Percentiles rank a stretch among this genome's conserved stretches.
phyloP scores from a whole-genome alignment of 2,797 vertebrate species.

The Apodemus agrarius region DNA sequence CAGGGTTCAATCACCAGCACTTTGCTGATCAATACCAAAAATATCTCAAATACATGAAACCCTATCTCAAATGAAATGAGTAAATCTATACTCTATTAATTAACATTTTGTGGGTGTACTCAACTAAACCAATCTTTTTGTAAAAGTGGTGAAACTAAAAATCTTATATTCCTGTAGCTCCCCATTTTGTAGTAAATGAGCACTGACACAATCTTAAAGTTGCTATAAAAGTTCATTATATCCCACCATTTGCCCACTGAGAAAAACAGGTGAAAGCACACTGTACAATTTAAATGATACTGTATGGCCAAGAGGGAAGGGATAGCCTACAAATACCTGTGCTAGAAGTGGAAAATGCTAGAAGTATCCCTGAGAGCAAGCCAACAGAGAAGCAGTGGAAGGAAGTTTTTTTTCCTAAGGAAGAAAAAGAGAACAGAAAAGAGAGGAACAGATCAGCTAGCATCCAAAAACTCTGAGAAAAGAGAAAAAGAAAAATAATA shows the following conservation, averaged over 20 bases:
- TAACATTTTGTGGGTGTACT: too few species aligned
- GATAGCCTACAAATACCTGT: constrained; percentile 56
- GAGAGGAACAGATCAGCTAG: constrained; percentile 59
- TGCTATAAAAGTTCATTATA: constrained; percentile 37
- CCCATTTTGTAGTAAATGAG: not conserved
- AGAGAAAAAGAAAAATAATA: constrained; percentile 41
- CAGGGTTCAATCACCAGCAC: not conserved
- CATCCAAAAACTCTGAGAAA: constrained; percentile 26
- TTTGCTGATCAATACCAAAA: not conserved
- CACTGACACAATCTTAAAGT: not conserved
- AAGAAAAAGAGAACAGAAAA: constrained; percentile 62
- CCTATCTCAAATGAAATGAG: not conserved
- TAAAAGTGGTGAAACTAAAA: not conserved
- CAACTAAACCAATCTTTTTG: too few species aligned
- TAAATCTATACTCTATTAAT: not conserved
- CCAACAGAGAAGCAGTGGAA: constrained; percentile 66
- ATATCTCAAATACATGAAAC: not conserved
- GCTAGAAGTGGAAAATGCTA: constrained; percentile 60
- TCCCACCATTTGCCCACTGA: constrained; percentile 49
- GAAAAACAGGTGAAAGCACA: constrained; percentile 43
- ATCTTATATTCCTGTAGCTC: constrained; percentile 28
- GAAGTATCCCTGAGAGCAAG: constrained; percentile 67
- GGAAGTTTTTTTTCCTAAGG: constrained; percentile 56
- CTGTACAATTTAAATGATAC: constrained; percentile 46
- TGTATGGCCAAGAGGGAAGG: not conserved